Conservation (phyloP, 2,113 vertebrate genomes). For the Hymenochirus boettgeri region DNA sequence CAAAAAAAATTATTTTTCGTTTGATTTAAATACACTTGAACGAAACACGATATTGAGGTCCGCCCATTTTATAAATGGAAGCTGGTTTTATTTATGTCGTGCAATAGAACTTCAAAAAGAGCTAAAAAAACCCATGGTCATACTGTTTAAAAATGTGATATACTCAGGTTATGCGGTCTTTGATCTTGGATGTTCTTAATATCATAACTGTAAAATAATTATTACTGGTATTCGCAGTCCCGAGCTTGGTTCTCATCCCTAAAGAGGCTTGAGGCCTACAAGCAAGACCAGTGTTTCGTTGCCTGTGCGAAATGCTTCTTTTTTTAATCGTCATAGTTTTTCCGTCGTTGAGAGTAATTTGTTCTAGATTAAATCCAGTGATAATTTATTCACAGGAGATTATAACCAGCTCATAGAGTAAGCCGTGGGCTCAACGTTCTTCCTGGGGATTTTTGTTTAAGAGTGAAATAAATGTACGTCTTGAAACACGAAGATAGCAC, state of each 20-base stretch:
- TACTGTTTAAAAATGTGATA: slow-evolving; percentile 19
- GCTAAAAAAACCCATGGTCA: slow-evolving; percentile 36
- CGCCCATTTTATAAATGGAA: slow-evolving; percentile 41
- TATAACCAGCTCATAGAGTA: not conserved
- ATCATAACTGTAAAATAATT: no score
- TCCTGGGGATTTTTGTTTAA: no score
- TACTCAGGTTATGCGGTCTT: slow-evolving; percentile 25
- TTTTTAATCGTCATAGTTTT: not conserved
- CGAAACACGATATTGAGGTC: slow-evolving; percentile 10
- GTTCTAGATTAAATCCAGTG: not conserved
- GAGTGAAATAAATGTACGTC: not conserved
- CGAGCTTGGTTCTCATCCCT: slow-evolving; percentile 11
- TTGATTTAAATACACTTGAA: slow-evolving; percentile 6
- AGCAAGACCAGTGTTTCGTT: not conserved
- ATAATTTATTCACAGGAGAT: not conserved
- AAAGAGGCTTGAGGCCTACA: not conserved
- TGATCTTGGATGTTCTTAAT: not conserved
- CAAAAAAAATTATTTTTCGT: not conserved
- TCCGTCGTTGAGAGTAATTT: not conserved
- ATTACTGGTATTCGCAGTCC: no score
- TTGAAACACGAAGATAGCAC: not conserved
- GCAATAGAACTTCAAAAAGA: slow-evolving; percentile 34
- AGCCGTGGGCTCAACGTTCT: no score
- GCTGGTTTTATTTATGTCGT: slow-evolving; percentile 16
- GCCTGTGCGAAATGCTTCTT: not conserved